These are phyloP conservation scores for Pristis pectinata DNA, from an alignment of 2,797 vertebrate genomes.

Conservation along the genomic window DNA sequence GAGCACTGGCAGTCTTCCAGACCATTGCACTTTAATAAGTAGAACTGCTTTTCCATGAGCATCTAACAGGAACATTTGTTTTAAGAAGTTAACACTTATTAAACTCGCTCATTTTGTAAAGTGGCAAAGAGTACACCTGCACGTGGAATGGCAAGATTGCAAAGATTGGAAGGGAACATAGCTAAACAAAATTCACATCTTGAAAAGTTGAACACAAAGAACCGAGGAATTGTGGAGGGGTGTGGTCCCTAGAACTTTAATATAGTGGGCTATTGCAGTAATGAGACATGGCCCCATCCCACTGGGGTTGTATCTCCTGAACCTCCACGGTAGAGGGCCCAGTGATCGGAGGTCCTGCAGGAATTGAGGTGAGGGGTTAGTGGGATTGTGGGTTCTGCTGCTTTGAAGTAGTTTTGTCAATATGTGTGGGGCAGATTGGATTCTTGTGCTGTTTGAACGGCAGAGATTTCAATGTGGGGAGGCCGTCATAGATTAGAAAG, in stretches of 20 bases:
- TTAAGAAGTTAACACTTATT: background rate
- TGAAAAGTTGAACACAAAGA: background rate
- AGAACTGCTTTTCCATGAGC: background rate
- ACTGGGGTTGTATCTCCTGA: background rate
- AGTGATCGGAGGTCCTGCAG: background rate
- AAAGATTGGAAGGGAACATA: background rate
- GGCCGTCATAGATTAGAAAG: background rate
- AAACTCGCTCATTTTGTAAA: background rate
- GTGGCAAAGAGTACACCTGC: background rate
- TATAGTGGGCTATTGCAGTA: background rate
- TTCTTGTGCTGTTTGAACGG: background rate
- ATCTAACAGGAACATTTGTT: background rate
- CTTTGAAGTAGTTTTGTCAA: background rate
- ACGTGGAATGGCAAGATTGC: background rate
- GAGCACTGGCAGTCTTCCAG: background rate
- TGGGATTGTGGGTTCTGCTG: background rate
- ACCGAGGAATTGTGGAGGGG: background rate
- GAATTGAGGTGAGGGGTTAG: too few relatives aligned
- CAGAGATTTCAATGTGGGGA: background rate
- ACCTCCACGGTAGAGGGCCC: too few relatives aligned
- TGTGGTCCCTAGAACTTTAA: background rate
- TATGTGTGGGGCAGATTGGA: background rate
- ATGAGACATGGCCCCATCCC: background rate
- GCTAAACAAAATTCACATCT: background rate
- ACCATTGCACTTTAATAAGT: background rate